Conservation (phyloP, 1,140 invertebrate genomes). For the Zaprionus capensis region DNA sequence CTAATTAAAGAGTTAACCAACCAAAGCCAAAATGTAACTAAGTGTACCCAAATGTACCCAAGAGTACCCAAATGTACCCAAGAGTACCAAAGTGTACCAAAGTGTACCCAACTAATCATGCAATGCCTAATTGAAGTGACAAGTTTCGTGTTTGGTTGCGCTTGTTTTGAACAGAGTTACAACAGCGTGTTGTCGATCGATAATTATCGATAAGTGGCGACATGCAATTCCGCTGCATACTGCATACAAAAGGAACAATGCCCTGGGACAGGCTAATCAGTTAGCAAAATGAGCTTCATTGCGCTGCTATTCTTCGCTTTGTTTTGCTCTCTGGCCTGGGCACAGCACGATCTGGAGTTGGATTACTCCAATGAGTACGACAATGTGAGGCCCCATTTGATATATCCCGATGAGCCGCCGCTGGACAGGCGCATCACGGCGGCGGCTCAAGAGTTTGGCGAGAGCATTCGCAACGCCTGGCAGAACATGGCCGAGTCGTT, state of each 20-base stretch:
- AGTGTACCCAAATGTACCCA: too few species aligned
- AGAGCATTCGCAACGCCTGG: constrained; percentile 62
- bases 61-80: too few species aligned
- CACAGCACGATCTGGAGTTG: constrained; percentile 29
- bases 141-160: not conserved
- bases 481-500: constrained; percentile 64
- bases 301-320: constrained; percentile 5
- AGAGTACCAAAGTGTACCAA: too few species aligned
- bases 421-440: constrained; percentile 53
- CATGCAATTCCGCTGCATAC: not conserved
- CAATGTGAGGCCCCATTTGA: constrained; percentile 59
- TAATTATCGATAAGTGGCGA: constrained; percentile 2
- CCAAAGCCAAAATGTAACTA: too few species aligned
- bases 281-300: constrained; percentile 47
- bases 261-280: constrained; percentile 24
- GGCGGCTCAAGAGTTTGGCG: constrained; percentile 51
- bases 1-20: not conserved
- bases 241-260: constrained; percentile 52
- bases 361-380: constrained; percentile 75
- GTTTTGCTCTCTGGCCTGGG: constrained; percentile 13
- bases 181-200: not conserved
- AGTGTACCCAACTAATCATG: too few species aligned
- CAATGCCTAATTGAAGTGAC: not conserved
- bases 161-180: not conserved
- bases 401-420: constrained; percentile 59